Base-by-base conservation (phyloP, 1,140 invertebrate genomes). In the Drosophila cardini region DNA sequence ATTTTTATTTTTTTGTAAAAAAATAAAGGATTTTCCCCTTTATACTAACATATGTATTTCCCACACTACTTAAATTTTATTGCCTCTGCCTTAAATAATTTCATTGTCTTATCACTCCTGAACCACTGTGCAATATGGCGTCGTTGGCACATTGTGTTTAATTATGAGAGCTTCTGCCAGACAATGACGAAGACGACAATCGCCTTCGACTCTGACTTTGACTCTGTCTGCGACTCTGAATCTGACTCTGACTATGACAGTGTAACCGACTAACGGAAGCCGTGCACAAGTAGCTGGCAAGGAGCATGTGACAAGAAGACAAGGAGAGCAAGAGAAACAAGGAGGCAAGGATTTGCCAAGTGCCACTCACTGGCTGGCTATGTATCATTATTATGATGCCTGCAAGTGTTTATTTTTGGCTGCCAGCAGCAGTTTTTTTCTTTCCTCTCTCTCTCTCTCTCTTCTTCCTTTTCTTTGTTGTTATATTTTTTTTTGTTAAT, bases 311-410 rank as follows among this genome's bases (percentile, higher is more conserved):
- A 72, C 60, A 62, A 30, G 46, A 43, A 18, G 50, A 57, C 10
- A n/a, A 16, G 10, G 15, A 36, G 1, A 40, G 65, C 67, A 21
- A 10, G 13, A 57, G 38, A 32, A 63, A 60, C 18, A 36, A 13
- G 10, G 15, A 13, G 46, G 50, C 67, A 30, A 38, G 50, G n/a
- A 46, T 48, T 38, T 34, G 53, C 42, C 42, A 63, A 73, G 60
- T 57, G 68, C 63, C 78, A 83, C 74, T 69, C 52, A 78, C 73
- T 77, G 61, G 75, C 63, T 79, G 84, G 58, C 73, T 71, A 72
- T 84, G 84, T 89, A 89, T 87, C 84, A 84, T 84, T 87, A 87
- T 89, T 89, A 89, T 83, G 76, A 84, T 79, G 80, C 67, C 84
- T 76, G 78, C 65, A 69, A 89, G 80, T 89, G 78, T 89, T 89